Percentiles rank a stretch among this genome's conserved stretches.
These are phyloP conservation scores for Liopterus haemorrhoidalis DNA, from an alignment of 2,888 invertebrate species.

Conservation along the genomic window DNA sequence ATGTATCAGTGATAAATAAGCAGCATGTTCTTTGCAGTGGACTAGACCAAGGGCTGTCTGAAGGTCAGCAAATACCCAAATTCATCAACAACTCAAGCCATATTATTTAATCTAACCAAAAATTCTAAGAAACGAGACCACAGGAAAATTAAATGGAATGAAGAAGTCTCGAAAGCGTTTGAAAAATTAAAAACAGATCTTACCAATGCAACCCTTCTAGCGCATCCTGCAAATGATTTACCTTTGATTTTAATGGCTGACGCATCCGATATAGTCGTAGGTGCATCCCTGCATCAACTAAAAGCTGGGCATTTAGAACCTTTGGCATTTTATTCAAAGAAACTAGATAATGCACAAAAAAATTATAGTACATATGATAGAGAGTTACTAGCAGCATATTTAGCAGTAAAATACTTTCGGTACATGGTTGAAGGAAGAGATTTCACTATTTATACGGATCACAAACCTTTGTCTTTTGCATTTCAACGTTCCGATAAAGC, in stretches of 20 bases:
- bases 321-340: neutral
- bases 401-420: neutral
- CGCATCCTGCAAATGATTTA: neutral
- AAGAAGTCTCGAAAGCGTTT: neutral
- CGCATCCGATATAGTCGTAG: neutral
- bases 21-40: too few relatives aligned
- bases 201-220: conserved; percentile 6
- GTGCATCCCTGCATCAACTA: conserved; percentile 1
- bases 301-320: neutral
- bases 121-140: conserved; percentile 1
- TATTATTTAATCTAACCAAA: neutral
- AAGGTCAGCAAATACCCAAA: too few relatives aligned
- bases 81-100: neutral
- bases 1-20: too few relatives aligned
- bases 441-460: neutral
- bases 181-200: neutral
- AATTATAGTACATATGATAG: conserved; percentile 4
- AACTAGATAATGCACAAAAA: neutral
- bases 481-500: conserved; percentile 1
- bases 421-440: conserved; percentile 37
- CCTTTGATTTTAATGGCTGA: conserved; percentile 6
- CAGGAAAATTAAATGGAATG: neutral
- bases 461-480: conserved; percentile 3
- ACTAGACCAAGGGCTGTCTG: too few relatives aligned
- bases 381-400: neutral